Base-by-base conservation (phyloP, 1,140 invertebrate species). In the Mercenaria mercenaria region DNA sequence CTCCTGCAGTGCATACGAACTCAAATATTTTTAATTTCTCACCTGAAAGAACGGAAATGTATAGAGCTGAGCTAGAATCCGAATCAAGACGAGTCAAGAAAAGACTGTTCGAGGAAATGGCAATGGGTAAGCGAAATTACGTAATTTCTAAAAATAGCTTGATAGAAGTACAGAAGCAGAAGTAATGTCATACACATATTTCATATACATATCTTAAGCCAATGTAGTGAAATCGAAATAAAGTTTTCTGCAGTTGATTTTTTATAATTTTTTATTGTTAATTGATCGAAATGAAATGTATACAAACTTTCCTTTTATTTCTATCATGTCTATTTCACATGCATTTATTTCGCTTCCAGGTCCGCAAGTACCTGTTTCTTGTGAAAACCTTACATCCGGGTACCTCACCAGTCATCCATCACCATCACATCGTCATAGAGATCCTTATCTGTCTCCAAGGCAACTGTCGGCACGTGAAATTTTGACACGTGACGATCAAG, bases 1-100 rank as follows among this genome's bases (percentile, higher is more conserved):
- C 85, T 3, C 85, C 85, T 15, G 79, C 85, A 26, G 39, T 79
- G 1, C 74, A 56, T 79, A 26, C 72, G 29, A 47, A 56, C 43
- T 43, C 85, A 41, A 85, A 56, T 34, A 76, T 77, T 32, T 87
- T 87, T 37, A 87, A 87, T 32, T 87, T 87, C 26, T 87, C 85
- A 39, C 85, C 85, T 10, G 85, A 87, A 59, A 59, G 85, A n/a
- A 87, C 85, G 3, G 85, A 87, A 37, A 26, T 64, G 23, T 87
- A 79, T 52, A 52, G 52, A 79, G n/a, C 61, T 0, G 85, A 87
- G 43, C 6, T 87, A 23, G 85, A 87, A n/a, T 11, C 76, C 4
- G 85, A 87, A 26, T 26, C 85, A 87, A 50, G 74, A 77, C 72
- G 85, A 20, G 85, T 76, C 15, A 87, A 87, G 74, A 87, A 87